Evolutionary conservation across 2,888 invertebrate species (phyloP), one percentile per base, ranked within the genome.

Genomic region (Dicranocentrus wangi): DNA sequence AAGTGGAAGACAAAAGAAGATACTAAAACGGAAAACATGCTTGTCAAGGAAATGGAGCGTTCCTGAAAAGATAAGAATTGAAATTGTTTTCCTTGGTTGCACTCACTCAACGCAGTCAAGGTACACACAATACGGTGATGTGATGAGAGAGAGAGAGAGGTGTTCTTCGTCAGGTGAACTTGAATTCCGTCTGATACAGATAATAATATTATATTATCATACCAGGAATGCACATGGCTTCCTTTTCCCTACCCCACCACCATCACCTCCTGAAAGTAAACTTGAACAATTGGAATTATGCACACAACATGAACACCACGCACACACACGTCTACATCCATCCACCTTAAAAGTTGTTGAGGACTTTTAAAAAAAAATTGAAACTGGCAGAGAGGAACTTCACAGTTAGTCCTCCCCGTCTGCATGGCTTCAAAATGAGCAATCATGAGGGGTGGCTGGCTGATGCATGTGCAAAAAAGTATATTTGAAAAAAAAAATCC

Each of bases 21-120:
- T 3, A 8, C 19, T 7, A 28, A 47, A 71, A 61, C 43, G 71
- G 61, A 71, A 71, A 43, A 43, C 47, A 47, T 71, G 61, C 71
- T 61, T 71, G 71, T 71, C 71, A 71, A 71, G 71, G 61, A 71
- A 71, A 71, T 71, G 61, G 71, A 71, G 71, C 70, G 42, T 60
- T 70, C 58, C 70, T n/a, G n/a, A n/a, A n/a, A n/a, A n/a, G n/a
- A n/a, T n/a, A n/a, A n/a, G n/a, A n/a, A n/a, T n/a, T n/a, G n/a
- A n/a, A n/a, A n/a, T n/a, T n/a, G n/a, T n/a, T n/a, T n/a, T n/a
- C n/a, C n/a, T n/a, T n/a, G n/a, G n/a, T n/a, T n/a, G n/a, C n/a
- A n/a, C n/a, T n/a, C n/a, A n/a, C n/a, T n/a, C n/a, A n/a, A n/a
- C n/a, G n/a, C 39, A 51, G 53, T 28, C 55, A 70, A 70, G 17